These are phyloP conservation scores for Caprella mutica DNA, from an alignment of 2,888 invertebrate species.

Conservation along the genomic window DNA sequence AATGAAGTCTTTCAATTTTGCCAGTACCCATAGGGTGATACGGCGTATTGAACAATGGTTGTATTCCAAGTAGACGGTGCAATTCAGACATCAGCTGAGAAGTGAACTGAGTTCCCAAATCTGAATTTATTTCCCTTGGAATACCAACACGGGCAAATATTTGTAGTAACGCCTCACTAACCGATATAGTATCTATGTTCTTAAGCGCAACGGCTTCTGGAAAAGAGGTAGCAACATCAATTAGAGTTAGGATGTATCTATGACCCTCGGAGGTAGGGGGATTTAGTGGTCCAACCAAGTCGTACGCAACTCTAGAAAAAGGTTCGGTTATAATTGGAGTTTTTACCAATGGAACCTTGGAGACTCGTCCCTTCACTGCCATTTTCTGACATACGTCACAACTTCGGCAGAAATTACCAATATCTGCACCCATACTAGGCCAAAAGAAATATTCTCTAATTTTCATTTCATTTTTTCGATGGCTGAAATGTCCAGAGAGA, in stretches of 20 bases:
- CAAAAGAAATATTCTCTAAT: too few relatives aligned
- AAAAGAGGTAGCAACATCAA: slow-evolving; percentile 6
- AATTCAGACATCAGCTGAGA: neutral
- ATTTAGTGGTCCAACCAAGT: too few relatives aligned
- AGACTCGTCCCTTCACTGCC: too few relatives aligned
- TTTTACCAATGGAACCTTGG: too few relatives aligned
- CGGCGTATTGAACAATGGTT: slow-evolving; percentile 8
- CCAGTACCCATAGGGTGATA: slow-evolving; percentile 8
- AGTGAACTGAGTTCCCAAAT: neutral
- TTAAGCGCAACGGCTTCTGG: slow-evolving; percentile 5
- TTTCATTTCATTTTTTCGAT: too few relatives aligned
- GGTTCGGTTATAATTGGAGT: too few relatives aligned
- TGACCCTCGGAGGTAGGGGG: too few relatives aligned
- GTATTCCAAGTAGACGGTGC: neutral
- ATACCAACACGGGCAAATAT: slow-evolving; percentile 4
- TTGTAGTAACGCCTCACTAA: neutral
- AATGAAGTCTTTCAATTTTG: slow-evolving; percentile 5
- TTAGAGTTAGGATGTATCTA: slow-evolving; percentile 10
- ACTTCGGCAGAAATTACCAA: too few relatives aligned
- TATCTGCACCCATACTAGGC: too few relatives aligned
- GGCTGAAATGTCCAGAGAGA: too few relatives aligned
- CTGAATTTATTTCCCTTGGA: neutral
- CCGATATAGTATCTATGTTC: slow-evolving; percentile 3
- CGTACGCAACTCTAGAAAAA: too few relatives aligned
- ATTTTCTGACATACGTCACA: too few relatives aligned